Base-by-base conservation (phyloP, 2,888 invertebrate genomes). In the Phengaris arion region DNA sequence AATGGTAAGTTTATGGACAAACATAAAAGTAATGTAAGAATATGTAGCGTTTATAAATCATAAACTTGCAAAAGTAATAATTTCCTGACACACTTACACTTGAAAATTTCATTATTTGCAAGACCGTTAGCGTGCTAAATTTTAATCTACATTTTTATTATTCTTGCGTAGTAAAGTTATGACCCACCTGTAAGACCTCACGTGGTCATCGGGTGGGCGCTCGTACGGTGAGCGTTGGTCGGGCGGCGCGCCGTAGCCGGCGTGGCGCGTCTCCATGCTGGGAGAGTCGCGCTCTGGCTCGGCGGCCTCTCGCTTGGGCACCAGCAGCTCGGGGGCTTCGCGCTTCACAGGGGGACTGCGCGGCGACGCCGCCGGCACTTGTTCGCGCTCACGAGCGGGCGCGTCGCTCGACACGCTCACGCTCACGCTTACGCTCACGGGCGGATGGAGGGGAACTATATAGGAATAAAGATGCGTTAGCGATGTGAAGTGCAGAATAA, bases 211-310 rank as follows among this genome's bases (percentile, higher is more conserved):
- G 2, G 96, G 95, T 22, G 95, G 94, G 1, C 95, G 94, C 80
- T 96, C 96, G 85, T 96, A 96, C 0, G 96, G 94, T 75, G 95
- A 95, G 52, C 95, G 91, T 80, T 96, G 96, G 79, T 95, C 94
- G 79, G 95, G 95, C 85, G 95, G 95, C 87, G 96, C 96, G 81
- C 94, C 95, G 87, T 96, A 96, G 79, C 95, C 94, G 82, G 94
- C 94, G 86, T 94, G 94, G 86, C 94, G 93, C 87, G 95, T 94
- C 85, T 96, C 96, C 95, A 96, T 96, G 83, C 95, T 96, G 92
- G 96, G 81, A 78, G 96, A 96, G 90, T 96, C 96, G 92, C 95
- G 89, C 96, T 96, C 94, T 92, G 92, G 89, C 87, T 93, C 93
- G 89, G 90, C 81, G 93, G 94, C 81, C 89, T 96, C 96, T 54